Evolutionary conservation across 2,113 vertebrate genomes (phyloP).

Genomic region (Myanophis thanlyinensis): DNA sequence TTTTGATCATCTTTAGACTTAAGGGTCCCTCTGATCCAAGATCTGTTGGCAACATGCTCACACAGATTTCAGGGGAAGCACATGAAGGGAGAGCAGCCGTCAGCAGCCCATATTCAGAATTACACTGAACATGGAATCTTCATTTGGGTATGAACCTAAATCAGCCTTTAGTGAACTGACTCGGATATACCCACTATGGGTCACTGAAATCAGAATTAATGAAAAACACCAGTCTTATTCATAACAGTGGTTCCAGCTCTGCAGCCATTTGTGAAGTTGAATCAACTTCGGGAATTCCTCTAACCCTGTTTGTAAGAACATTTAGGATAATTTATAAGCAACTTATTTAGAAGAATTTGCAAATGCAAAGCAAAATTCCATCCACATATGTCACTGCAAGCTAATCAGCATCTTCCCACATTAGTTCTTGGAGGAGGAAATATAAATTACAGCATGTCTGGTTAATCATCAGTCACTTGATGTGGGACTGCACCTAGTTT

Average conservation of each 20-base stretch:
- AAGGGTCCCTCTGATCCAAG: background rate
- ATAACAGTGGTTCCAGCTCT: background rate
- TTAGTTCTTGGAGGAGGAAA: background rate
- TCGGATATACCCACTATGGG: background rate
- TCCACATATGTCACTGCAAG: background rate
- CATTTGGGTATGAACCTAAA: background rate
- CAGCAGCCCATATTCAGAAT: background rate
- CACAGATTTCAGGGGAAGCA: background rate
- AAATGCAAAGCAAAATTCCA: background rate
- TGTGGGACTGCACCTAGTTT: background rate
- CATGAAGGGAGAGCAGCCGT: background rate
- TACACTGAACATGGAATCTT: background rate
- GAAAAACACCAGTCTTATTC: background rate
- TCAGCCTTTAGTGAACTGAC: background rate
- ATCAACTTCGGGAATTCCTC: background rate
- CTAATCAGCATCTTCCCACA: background rate
- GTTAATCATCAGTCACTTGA: background rate
- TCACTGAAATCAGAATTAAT: background rate
- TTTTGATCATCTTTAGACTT: background rate
- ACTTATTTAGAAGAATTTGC: background rate
- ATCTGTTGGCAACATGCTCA: background rate
- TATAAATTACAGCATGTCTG: background rate
- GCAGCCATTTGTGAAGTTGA: background rate
- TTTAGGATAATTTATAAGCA: background rate
- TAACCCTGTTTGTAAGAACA: background rate